Evolutionary conservation across 2,888 invertebrate genomes (phyloP), one percentile per base, ranked within the genome.

Genomic region (Eilema griseolum): DNA sequence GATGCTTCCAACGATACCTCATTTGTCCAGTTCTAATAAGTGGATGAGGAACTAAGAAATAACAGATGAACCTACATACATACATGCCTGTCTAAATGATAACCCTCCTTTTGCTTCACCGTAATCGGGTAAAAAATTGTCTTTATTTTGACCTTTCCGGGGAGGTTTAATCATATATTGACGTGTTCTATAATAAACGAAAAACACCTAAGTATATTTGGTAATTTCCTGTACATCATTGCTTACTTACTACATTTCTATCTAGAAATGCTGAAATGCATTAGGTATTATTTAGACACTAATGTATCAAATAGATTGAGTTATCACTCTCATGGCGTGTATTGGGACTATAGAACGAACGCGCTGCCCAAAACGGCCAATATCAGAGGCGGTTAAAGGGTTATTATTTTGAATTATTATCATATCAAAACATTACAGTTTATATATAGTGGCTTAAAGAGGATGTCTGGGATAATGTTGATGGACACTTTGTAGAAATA

Each of bases 341-440:
- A 83, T 83, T 80, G 79, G 74, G 86, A 80, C 88, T 84, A 85
- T 92, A 89, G 83, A 81, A 82, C 77, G 72, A 77, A 72, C 73
- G 78, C 80, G 83, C 84, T 83, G 79, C 85, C 85, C 82, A 84
- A 85, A 89, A 86, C 83, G 85, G 84, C 84, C 85, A 86, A 86
- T 85, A 85, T 52, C 77, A 84, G 80, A 80, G 76, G 66, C 77
- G 75, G 86, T 84, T 86, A 91, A 92, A 88, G 92, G 91, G 91
- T 88, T 91, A 88, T 91, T 89, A 83, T 73, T 78, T 72, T 89
- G 88, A 91, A 85, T 86, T 90, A 85, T 86, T 90, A 91, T 90
- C 88, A 85, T 86, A 87, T 86, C 81, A 75, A 81, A 83, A 81
- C 76, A 77, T 74, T 72, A 72, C 67, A 74, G 72, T 76, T 76